phyloP scores from a whole-genome alignment of 2,113 vertebrate genomes.

The Erythrocercus mccallii region DNA sequence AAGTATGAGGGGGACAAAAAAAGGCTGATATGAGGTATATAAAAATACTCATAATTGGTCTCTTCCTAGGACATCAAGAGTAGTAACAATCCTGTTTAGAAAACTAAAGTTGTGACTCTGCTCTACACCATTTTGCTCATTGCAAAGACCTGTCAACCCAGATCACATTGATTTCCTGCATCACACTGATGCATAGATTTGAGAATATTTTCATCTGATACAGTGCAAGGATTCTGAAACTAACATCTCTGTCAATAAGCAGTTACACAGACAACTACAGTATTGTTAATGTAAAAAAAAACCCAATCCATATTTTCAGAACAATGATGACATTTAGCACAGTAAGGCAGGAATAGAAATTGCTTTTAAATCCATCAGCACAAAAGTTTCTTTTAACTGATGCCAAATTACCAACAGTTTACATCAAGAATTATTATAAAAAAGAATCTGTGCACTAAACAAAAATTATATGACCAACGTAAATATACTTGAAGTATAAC shows the following conservation, averaged over 20 bases:
- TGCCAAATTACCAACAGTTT: neutral
- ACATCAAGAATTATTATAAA: neutral
- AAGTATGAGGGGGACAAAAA: neutral
- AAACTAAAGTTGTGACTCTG: neutral
- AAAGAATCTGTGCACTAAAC: neutral
- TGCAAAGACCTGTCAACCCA: neutral
- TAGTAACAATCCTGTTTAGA: neutral
- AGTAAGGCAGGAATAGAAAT: neutral
- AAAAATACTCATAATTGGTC: neutral
- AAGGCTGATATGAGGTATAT: neutral
- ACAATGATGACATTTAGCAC: neutral
- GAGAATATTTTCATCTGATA: neutral
- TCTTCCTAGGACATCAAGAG: neutral
- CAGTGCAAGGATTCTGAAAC: neutral
- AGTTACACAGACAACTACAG: neutral
- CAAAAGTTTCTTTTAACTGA: neutral
- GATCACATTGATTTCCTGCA: neutral
- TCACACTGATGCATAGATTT: neutral
- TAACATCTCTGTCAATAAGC: neutral
- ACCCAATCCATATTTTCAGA: neutral
- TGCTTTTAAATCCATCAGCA: neutral
- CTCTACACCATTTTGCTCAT: neutral
- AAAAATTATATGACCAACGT: neutral
- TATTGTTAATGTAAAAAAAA: neutral
- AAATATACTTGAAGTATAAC: neutral